These are phyloP conservation scores for Ophonus ardosiacus DNA, from an alignment of 2,888 invertebrate species.

Conservation along the genomic window DNA sequence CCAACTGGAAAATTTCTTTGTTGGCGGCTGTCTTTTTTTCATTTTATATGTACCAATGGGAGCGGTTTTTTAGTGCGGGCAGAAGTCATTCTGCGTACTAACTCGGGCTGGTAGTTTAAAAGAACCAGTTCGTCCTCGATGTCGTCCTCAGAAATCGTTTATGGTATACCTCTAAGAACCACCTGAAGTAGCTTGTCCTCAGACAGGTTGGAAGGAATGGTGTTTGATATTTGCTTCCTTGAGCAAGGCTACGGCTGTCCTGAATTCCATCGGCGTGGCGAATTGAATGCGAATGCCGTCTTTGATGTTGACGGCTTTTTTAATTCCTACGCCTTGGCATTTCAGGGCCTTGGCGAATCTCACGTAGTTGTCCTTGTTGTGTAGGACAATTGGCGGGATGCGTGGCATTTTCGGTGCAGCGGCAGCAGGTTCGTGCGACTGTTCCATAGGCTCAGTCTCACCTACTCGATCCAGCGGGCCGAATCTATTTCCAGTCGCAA, in stretches of 20 bases:
- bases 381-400: not conserved
- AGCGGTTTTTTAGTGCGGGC: not conserved
- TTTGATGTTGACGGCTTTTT: not conserved
- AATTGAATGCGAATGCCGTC: not conserved
- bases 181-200: not conserved
- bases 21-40: not conserved
- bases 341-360: not conserved
- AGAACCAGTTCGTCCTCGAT: not conserved
- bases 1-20: not conserved
- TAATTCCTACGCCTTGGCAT: not conserved
- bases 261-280: not conserved
- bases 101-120: not conserved
- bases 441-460: too few relatives aligned
- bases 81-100: not conserved
- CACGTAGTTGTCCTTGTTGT: not conserved
- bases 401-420: too few relatives aligned
- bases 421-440: too few relatives aligned
- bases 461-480: too few relatives aligned
- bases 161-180: not conserved
- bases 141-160: not conserved
- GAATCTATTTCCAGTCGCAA: too few relatives aligned
- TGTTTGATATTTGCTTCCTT: not conserved
- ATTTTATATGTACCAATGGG: not conserved
- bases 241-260: not conserved
- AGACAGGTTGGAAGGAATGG: not conserved